These are phyloP conservation scores for Zaprionus obscuricornis DNA, from an alignment of 2,888 invertebrate genomes.

Conservation along the genomic window DNA sequence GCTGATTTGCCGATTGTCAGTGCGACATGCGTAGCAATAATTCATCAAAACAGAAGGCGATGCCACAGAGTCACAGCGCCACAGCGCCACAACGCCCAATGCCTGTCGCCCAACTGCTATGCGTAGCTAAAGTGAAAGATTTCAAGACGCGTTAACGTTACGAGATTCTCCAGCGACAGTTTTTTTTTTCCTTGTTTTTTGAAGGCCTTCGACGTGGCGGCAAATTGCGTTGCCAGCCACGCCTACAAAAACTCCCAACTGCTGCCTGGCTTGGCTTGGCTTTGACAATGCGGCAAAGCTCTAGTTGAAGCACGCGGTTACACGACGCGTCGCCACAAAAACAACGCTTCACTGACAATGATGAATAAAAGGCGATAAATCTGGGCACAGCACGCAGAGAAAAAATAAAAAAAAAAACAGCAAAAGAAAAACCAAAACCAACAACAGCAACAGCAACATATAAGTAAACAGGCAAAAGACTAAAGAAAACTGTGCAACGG, in stretches of 20 bases:
- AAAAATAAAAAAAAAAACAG: constrained; percentile 5
- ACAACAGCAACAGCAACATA: no score
- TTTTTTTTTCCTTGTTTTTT: no score
- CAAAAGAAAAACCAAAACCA: constrained; percentile 15
- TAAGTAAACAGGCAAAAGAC: constrained; percentile 12
- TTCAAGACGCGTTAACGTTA: constrained; percentile 45
- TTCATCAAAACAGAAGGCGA: constrained; percentile 72
- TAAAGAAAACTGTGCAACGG: constrained; percentile 47
- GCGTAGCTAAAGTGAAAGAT: constrained; percentile 41
- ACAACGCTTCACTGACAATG: constrained; percentile 70
- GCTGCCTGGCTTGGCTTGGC: neutral
- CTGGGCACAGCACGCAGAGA: constrained; percentile 44
- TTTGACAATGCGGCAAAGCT: constrained; percentile 19
- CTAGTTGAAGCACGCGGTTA: constrained; percentile 63
- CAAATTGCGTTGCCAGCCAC: constrained; percentile 64
- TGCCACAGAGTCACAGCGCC: constrained; percentile 3
- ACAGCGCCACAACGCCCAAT: neutral
- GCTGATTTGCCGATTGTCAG: constrained; percentile 76
- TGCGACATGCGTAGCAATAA: constrained; percentile 76
- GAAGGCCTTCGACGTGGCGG: constrained; percentile 74
- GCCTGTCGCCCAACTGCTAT: neutral
- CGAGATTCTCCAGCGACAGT: constrained; percentile 28
- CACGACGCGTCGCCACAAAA: constrained; percentile 71
- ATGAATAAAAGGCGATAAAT: constrained; percentile 78
- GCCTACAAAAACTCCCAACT: neutral